Percentiles rank a stretch among this genome's conserved stretches.
phyloP scores from a whole-genome alignment of 2,113 vertebrate genomes.

The Felis chaus region DNA sequence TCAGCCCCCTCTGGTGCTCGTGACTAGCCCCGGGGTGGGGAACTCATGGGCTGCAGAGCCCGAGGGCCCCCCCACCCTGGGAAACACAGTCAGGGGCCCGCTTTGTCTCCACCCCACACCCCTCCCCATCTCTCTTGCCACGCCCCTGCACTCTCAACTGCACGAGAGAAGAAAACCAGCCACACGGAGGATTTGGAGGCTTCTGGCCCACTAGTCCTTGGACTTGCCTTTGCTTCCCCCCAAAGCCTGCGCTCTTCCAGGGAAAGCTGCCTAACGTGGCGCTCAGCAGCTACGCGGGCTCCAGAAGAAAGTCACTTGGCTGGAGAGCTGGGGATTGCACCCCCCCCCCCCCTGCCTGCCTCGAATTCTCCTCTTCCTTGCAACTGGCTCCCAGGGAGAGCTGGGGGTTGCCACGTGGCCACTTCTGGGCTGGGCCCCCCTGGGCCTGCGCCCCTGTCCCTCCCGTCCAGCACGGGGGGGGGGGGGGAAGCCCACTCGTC shows the following conservation, averaged over 20 bases:
- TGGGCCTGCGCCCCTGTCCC: too few relatives aligned
- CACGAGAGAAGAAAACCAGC: not conserved
- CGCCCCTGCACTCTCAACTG: not conserved
- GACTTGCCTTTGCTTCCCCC: not conserved
- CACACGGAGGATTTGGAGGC: not conserved
- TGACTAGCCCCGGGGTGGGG: not conserved
- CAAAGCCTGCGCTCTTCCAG: not conserved
- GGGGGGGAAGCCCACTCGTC: not conserved
- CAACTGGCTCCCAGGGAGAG: not conserved
- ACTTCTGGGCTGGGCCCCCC: not conserved
- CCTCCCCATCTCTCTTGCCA: not conserved
- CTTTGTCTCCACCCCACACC: fast-evolving
- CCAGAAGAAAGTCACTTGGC: not conserved
- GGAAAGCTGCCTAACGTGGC: not conserved
- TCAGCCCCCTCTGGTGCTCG: not conserved
- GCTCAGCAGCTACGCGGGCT: not conserved
- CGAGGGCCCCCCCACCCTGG: fast-evolving
- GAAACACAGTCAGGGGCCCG: not conserved
- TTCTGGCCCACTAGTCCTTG: not conserved
- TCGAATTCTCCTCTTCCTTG: not conserved
- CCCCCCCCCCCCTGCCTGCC: not conserved
- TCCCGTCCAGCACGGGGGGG: not conserved
- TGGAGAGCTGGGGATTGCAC: not conserved
- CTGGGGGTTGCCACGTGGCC: not conserved
- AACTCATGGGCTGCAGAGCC: not conserved